Conservation (phyloP, 2,797 vertebrate species). For the Neomorphus geoffroyi region DNA sequence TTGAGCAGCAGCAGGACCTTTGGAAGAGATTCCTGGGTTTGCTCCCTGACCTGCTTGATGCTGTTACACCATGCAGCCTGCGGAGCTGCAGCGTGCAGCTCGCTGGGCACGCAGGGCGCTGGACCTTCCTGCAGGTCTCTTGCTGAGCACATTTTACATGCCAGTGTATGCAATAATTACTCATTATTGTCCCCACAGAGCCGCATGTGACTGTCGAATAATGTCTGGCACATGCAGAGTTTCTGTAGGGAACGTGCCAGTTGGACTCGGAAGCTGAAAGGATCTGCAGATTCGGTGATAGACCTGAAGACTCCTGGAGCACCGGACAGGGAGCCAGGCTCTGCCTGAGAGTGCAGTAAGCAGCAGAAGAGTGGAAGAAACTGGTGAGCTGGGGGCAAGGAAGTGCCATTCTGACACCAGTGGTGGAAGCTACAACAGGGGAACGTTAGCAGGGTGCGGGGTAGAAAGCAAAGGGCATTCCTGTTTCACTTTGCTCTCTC, state of each 20-base stretch:
- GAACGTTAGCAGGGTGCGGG: neutral
- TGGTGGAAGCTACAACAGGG: neutral
- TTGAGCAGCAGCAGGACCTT: neutral
- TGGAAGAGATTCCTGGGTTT: conserved; percentile 11
- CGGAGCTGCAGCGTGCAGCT: neutral
- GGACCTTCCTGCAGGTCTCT: neutral
- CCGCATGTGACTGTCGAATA: neutral
- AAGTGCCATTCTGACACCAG: neutral
- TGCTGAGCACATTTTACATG: fast-evolving
- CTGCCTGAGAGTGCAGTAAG: neutral
- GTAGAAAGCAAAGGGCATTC: neutral
- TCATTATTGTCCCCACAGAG: neutral
- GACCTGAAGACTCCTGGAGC: neutral
- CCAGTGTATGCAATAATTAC: neutral
- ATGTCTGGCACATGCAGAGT: neutral
- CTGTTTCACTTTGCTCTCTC: fast-evolving
- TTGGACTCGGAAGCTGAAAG: neutral
- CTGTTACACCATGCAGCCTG: neutral
- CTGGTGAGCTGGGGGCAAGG: neutral
- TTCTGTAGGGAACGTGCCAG: neutral
- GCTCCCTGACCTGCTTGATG: neutral
- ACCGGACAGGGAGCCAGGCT: neutral
- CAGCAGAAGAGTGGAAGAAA: neutral
- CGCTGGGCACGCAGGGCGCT: fast-evolving
- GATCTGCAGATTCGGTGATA: neutral